Percentiles rank a stretch among this genome's conserved stretches.
Conservation (phyloP, 2,888 invertebrate genomes). For the Apomyelois bistriatella region DNA sequence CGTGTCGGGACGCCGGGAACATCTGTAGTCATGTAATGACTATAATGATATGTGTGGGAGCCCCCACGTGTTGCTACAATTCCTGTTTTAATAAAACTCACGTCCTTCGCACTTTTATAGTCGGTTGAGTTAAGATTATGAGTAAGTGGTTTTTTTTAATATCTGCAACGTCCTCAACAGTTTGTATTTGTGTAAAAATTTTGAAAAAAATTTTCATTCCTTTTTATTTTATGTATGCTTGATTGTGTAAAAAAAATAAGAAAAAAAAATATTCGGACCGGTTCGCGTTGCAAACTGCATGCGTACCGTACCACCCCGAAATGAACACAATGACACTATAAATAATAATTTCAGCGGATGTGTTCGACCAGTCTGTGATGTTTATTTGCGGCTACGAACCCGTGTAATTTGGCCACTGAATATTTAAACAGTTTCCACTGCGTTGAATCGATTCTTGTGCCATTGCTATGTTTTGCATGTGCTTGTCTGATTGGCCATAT, state of each 20-base stretch:
- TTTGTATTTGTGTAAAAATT: too few relatives aligned
- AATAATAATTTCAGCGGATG: conserved; percentile 3
- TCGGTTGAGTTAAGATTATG: neutral
- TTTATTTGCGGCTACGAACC: neutral
- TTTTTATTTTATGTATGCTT: too few relatives aligned
- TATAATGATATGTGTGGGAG: conserved; percentile 5
- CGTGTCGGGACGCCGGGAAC: neutral
- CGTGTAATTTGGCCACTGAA: neutral
- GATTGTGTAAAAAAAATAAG: neutral
- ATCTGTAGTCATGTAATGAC: conserved; percentile 2
- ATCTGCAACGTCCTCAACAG: too few relatives aligned
- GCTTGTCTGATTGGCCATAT: too few relatives aligned
- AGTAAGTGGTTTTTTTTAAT: too few relatives aligned
- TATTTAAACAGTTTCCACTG: neutral
- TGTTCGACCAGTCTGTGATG: neutral
- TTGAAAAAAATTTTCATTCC: too few relatives aligned
- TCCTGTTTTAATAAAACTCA: neutral
- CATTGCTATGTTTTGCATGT: too few relatives aligned
- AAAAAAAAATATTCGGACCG: too few relatives aligned
- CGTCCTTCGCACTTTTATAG: neutral
- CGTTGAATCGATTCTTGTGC: too few relatives aligned
- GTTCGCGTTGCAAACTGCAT: too few relatives aligned
- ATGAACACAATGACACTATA: conserved; percentile 5
- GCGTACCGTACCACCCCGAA: neutral
- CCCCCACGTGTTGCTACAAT: neutral